Percentiles rank a stretch among this genome's conserved stretches.
These are phyloP conservation scores for Procambarus clarkii DNA, from an alignment of 1,140 invertebrate genomes.

Conservation along the genomic window DNA sequence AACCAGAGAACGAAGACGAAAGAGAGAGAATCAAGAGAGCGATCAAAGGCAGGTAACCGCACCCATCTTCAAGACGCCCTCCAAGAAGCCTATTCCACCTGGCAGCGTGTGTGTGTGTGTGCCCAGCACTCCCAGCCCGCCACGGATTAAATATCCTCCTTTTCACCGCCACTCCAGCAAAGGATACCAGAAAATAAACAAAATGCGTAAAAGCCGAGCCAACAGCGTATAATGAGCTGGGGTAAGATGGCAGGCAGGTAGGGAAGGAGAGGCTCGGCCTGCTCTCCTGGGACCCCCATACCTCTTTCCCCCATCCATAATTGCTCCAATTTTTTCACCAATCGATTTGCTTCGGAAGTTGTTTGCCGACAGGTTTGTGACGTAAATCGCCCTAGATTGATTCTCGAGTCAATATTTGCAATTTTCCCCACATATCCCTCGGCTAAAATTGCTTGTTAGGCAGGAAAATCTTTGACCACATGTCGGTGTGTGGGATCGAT, in stretches of 20 bases:
- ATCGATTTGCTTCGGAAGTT: constrained; percentile 14
- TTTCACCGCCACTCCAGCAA: not conserved
- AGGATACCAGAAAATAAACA: constrained; percentile 15
- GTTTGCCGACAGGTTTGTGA: constrained; percentile 18
- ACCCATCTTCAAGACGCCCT: too few relatives aligned
- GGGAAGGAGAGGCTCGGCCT: not conserved
- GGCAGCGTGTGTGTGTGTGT: not conserved
- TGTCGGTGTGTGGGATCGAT: not conserved
- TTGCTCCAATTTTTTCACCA: constrained; percentile 7
- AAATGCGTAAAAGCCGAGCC: not conserved
- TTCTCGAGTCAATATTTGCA: constrained; percentile 20
- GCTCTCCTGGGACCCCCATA: not conserved
- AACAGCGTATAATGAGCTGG: not conserved
- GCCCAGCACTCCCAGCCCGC: not conserved
- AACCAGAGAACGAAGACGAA: too few relatives aligned
- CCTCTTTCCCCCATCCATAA: not conserved
- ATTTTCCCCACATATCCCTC: constrained; percentile 11
- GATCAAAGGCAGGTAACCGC: too few relatives aligned
- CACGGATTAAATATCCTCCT: constrained; percentile 1
- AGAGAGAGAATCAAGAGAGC: too few relatives aligned
- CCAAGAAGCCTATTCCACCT: not conserved
- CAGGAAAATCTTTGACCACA: constrained; percentile 10
- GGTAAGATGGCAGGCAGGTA: not conserved
- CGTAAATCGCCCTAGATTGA: constrained; percentile 16
- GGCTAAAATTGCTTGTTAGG: constrained; percentile 19